Evolutionary conservation across 2,113 vertebrate genomes (phyloP).

Genomic region (Tyto alba): DNA sequence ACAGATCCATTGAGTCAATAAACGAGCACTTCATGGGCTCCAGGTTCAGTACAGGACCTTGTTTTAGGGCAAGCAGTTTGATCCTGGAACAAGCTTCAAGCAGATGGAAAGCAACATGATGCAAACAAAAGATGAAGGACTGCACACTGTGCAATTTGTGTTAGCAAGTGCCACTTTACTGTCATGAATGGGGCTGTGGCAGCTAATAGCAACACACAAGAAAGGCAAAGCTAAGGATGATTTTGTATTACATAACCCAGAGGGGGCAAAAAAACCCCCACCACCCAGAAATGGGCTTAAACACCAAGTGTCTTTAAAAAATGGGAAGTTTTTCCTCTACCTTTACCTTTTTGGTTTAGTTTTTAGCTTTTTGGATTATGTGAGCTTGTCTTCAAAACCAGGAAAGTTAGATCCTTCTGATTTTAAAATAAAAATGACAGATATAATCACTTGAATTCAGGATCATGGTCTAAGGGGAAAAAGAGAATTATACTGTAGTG

Average conservation of each 20-base stretch:
- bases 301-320: neutral
- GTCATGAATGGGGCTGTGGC: neutral
- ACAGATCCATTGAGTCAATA: neutral
- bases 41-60: neutral
- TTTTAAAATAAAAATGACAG: neutral
- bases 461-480: neutral
- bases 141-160: neutral
- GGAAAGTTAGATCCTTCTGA: neutral
- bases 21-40: neutral
- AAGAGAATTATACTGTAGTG: neutral
- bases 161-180: neutral
- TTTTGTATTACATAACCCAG: neutral
- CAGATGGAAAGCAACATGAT: neutral
- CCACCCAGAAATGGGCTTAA: neutral
- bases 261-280: accelerated
- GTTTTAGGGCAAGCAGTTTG: neutral
- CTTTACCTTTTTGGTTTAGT: neutral
- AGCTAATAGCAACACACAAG: neutral
- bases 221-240: neutral
- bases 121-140: neutral
- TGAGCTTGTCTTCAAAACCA: neutral
- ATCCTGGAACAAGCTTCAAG: neutral
- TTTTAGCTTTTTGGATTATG: neutral
- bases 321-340: neutral
- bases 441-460: neutral